Conservation (phyloP, 2,113 vertebrate genomes). For the Gulo gulo region DNA sequence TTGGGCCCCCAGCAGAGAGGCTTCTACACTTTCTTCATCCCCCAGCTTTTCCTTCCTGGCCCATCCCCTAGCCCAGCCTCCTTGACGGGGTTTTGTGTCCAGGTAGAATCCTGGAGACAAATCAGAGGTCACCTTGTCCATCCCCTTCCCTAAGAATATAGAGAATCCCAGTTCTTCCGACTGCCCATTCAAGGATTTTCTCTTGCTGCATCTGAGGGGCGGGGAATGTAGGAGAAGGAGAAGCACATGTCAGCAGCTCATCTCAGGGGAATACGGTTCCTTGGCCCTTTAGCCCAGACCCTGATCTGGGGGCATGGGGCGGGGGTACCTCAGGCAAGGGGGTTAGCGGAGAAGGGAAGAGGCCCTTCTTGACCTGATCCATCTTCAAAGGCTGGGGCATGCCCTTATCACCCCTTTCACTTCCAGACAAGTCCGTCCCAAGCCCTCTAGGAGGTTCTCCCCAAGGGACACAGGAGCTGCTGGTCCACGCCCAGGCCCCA, state of each 20-base stretch:
- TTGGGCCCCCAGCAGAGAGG: slow-evolving; percentile 29
- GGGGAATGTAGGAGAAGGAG: not conserved
- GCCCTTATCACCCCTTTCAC: not conserved
- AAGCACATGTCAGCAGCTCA: not conserved
- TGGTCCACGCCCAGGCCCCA: not conserved
- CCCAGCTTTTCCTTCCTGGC: not conserved
- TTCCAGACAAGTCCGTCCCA: not conserved
- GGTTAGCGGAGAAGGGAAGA: not conserved
- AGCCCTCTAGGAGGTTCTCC: not conserved
- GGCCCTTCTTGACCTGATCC: not conserved
- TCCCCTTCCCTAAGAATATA: slow-evolving; percentile 12
- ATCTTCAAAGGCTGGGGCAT: not conserved
- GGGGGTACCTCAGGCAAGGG: not conserved
- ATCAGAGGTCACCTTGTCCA: not conserved
- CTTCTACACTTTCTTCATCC: not conserved
- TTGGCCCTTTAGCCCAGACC: not conserved
- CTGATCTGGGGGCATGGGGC: not conserved
- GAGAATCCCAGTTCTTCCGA: not conserved
- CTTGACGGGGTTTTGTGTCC: not conserved
- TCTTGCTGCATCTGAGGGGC: not conserved
- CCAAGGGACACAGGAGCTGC: not conserved
- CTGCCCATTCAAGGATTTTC: not conserved
- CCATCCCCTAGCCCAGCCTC: slow-evolving; percentile 13
- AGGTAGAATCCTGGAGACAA: not conserved
- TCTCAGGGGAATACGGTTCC: not conserved